These are phyloP conservation scores for Pseudoatta argentina DNA, from an alignment of 1,140 invertebrate genomes.

Conservation along the genomic window DNA sequence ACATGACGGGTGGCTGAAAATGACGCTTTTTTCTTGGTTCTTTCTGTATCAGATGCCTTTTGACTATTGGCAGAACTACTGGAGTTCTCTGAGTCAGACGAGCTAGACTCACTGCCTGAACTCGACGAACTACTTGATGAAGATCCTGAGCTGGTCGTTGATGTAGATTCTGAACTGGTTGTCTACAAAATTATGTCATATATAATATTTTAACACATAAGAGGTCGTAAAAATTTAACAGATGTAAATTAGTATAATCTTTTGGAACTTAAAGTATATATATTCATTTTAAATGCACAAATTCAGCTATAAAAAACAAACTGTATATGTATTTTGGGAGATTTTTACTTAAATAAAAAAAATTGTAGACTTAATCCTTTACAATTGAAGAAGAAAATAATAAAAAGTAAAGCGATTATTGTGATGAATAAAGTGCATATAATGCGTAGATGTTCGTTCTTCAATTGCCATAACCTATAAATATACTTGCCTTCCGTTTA, in stretches of 20 bases:
- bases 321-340: too few relatives aligned
- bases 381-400: not conserved
- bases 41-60: constrained; percentile 84
- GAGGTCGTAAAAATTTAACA: too few relatives aligned
- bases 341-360: not conserved
- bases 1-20: constrained; percentile 82
- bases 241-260: too few relatives aligned
- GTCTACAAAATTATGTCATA: constrained; percentile 77
- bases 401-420: not conserved
- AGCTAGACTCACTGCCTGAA: constrained; percentile 90
- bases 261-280: too few relatives aligned
- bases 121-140: constrained; percentile 88
- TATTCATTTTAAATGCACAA: too few relatives aligned
- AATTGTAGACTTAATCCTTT: not conserved
- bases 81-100: constrained; percentile 90
- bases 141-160: constrained; percentile 89
- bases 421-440: not conserved
- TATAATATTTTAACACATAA: too few relatives aligned
- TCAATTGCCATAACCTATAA: constrained; percentile 45
- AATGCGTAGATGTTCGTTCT: not conserved
- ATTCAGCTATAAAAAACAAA: too few relatives aligned
- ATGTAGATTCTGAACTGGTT: constrained; percentile 89
- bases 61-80: constrained; percentile 87
- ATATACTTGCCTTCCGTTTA: constrained; percentile 82
- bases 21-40: constrained; percentile 86